phyloP scores from a whole-genome alignment of 2,113 vertebrate genomes.

The Galemys pyrenaicus region DNA sequence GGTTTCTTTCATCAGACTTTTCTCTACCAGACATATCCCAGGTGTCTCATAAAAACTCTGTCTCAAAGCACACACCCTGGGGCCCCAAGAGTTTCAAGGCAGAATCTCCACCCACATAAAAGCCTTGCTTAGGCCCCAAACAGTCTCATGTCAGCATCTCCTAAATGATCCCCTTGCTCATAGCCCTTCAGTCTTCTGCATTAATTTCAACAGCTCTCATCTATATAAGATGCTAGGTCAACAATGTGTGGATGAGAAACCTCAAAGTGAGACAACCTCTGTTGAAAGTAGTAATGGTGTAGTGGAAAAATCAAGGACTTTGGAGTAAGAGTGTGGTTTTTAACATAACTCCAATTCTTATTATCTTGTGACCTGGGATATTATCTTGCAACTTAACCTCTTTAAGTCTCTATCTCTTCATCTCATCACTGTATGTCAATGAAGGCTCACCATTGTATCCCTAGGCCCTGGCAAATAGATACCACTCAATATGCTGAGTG shows the following conservation, averaged over 20 bases:
- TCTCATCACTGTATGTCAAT: slow-evolving; percentile 6
- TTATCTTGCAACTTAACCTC: not conserved
- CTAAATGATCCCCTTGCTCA: slow-evolving; percentile 47
- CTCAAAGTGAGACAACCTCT: slow-evolving; percentile 14
- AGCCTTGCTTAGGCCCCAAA: slow-evolving; percentile 58
- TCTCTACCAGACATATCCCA: slow-evolving; percentile 71
- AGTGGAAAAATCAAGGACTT: slow-evolving; percentile 43
- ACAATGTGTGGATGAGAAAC: not conserved
- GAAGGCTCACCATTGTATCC: slow-evolving; percentile 12
- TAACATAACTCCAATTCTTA: slow-evolving; percentile 52
- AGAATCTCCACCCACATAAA: slow-evolving; percentile 71
- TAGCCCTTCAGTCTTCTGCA: slow-evolving; percentile 31
- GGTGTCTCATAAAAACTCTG: slow-evolving; percentile 76
- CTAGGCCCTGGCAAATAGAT: slow-evolving; percentile 24
- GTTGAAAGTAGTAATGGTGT: not conserved
- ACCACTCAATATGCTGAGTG: slow-evolving; percentile 11
- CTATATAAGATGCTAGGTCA: not conserved
- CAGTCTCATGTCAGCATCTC: slow-evolving; percentile 64
- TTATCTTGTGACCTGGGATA: slow-evolving; percentile 42
- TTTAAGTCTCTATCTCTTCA: slow-evolving; percentile 12
- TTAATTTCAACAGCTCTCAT: slow-evolving; percentile 17
- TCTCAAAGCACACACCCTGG: slow-evolving; percentile 75
- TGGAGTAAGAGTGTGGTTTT: slow-evolving; percentile 35
- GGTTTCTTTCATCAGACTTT: slow-evolving; percentile 74
- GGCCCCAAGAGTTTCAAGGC: slow-evolving; percentile 72